Conservation (phyloP, 35 echinoderm and acorn worm species). For the Lytechinus pictus region DNA sequence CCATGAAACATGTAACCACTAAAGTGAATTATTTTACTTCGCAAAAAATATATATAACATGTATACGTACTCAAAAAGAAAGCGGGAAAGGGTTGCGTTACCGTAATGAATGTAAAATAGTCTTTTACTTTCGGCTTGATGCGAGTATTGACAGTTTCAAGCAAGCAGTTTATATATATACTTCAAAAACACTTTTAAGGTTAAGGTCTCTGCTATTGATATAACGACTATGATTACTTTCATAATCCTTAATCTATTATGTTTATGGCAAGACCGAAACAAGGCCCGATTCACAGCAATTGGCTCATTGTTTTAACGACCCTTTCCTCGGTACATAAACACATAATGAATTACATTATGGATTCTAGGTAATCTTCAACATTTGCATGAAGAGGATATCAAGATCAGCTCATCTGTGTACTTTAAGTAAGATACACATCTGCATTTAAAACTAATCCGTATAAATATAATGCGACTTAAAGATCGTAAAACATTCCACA, state of each 20-base stretch:
- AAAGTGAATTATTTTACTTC: background rate
- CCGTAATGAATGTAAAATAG: background rate
- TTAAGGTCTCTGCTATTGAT: background rate
- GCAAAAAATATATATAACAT: background rate
- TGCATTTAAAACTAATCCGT: no score
- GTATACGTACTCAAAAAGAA: background rate
- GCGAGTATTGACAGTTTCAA: background rate
- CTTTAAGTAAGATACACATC: no score
- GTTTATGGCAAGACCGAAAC: background rate
- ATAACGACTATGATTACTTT: background rate
- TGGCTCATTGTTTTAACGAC: background rate
- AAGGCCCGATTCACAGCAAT: background rate
- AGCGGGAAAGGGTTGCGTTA: background rate
- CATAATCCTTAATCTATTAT: background rate
- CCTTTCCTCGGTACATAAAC: background rate
- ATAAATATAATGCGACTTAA: no score
- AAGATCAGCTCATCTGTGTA: no score
- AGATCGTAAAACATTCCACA: no score
- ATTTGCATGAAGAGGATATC: background rate
- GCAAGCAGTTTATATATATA: background rate
- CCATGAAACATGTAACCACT: background rate
- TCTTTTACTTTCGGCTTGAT: background rate
- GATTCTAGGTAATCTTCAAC: background rate
- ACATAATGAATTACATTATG: background rate
- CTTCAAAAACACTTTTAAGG: background rate